phyloP scores from a whole-genome alignment of 2,888 invertebrate genomes.

The Choristoneura rosaceana region DNA sequence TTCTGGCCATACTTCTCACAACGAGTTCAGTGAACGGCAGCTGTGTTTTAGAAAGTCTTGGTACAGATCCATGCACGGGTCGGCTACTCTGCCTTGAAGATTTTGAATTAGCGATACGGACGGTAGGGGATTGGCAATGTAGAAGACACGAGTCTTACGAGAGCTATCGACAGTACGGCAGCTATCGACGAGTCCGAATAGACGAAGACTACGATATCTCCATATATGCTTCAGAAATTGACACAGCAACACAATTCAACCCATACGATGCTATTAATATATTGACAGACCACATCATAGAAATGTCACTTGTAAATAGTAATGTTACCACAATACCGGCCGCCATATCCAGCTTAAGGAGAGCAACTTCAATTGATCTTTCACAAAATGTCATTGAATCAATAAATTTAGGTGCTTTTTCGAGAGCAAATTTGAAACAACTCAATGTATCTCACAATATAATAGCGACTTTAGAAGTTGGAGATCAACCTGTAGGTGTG shows the following conservation, averaged over 20 bases:
- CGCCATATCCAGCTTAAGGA: slow-evolving; percentile 8
- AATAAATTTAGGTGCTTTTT: slow-evolving; percentile 15
- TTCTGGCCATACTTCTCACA: slow-evolving; percentile 22
- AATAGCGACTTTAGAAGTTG: slow-evolving; percentile 21
- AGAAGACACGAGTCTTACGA: slow-evolving; percentile 25
- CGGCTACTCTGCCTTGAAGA: slow-evolving; percentile 10
- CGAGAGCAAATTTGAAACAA: not conserved
- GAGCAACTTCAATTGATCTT: slow-evolving; percentile 13
- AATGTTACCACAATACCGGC: slow-evolving; percentile 21
- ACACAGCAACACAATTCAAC: not conserved
- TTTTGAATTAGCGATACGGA: not conserved
- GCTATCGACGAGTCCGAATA: not conserved
- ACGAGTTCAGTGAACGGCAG: not conserved
- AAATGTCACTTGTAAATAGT: slow-evolving; percentile 17
- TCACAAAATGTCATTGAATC: slow-evolving; percentile 25
- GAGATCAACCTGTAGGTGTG: not conserved
- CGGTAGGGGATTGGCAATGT: slow-evolving; percentile 27
- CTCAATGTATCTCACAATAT: slow-evolving; percentile 27
- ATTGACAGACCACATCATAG: slow-evolving; percentile 15
- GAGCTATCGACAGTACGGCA: slow-evolving; percentile 2
- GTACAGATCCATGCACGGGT: slow-evolving; percentile 10
- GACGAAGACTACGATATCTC: slow-evolving; percentile 27
- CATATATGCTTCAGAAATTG: slow-evolving; percentile 16
- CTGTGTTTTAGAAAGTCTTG: slow-evolving; percentile 7
- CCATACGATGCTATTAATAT: slow-evolving; percentile 5